These are phyloP conservation scores for Atrina japonica DNA, from an alignment of 2,888 invertebrate species.

Conservation along the genomic window DNA sequence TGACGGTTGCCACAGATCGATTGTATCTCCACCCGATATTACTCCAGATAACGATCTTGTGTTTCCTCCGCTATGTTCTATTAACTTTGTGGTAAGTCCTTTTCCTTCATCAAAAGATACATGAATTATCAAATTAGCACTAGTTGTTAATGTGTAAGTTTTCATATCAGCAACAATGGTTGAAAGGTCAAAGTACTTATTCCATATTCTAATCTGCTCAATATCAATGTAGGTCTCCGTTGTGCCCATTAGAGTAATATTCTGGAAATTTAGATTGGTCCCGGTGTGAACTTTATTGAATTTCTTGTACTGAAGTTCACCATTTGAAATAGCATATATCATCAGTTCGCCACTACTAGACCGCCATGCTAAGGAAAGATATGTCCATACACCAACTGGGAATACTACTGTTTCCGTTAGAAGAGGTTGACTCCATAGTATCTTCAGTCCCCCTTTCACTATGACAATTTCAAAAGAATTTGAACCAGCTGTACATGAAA, in stretches of 20 bases:
- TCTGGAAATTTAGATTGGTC: slow-evolving; percentile 13
- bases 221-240: slow-evolving; percentile 39
- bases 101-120: slow-evolving; percentile 61
- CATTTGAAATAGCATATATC: slow-evolving; percentile 36
- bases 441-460: slow-evolving; percentile 6
- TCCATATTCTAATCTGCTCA: slow-evolving; percentile 60
- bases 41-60: slow-evolving; percentile 21
- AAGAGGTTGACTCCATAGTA: slow-evolving; percentile 23
- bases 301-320: slow-evolving; percentile 32
- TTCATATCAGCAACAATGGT: slow-evolving; percentile 47
- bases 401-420: slow-evolving; percentile 15
- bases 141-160: slow-evolving; percentile 38
- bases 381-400: slow-evolving; percentile 37
- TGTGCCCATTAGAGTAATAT: slow-evolving; percentile 23
- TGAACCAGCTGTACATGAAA: background rate
- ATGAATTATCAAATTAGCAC: slow-evolving; percentile 43
- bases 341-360: slow-evolving; percentile 30
- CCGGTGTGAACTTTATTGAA: slow-evolving; percentile 16
- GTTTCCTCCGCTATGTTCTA: slow-evolving; percentile 25
- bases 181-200: slow-evolving; percentile 42
- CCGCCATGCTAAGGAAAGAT: slow-evolving; percentile 42
- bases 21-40: slow-evolving; percentile 28
- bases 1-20: slow-evolving; percentile 51
- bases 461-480: slow-evolving; percentile 13
- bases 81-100: slow-evolving; percentile 43